A percentile compares a stretch with the other conserved stretches of the same genome.
These are phyloP conservation scores for Channallabes apus DNA, from an alignment of 2,797 vertebrate genomes.

Conservation along the genomic window DNA sequence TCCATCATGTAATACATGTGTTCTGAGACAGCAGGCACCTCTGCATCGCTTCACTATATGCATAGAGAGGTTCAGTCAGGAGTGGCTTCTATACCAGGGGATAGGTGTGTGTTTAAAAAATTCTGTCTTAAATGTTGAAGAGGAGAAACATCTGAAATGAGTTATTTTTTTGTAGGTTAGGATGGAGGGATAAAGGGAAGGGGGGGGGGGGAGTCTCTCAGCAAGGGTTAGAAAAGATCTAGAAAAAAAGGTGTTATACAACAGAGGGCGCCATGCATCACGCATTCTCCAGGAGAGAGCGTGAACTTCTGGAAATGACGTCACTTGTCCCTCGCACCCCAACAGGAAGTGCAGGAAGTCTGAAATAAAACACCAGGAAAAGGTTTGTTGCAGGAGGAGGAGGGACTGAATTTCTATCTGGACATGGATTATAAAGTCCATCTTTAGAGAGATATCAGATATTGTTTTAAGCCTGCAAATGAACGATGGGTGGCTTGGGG, in stretches of 20 bases:
- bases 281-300: neutral
- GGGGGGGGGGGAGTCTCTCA: neutral
- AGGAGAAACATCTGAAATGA: constrained; percentile 44
- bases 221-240: neutral
- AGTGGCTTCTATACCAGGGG: neutral
- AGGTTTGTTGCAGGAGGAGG: constrained; percentile 26
- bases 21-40: constrained; percentile 21
- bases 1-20: constrained; percentile 5
- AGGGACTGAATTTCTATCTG: constrained; percentile 18
- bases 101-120: constrained; percentile 16
- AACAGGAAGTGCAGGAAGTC: constrained; percentile 58
- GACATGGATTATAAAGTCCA: constrained; percentile 19
- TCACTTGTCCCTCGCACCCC: constrained; percentile 8
- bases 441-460: neutral
- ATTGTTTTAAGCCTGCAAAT: constrained; percentile 26
- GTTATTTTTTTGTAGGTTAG: constrained; percentile 27
- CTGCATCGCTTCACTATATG: constrained; percentile 16
- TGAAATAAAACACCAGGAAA: constrained; percentile 57
- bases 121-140: neutral
- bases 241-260: constrained; percentile 19
- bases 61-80: neutral
- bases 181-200: too few species aligned
- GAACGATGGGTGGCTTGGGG: constrained; percentile 17
- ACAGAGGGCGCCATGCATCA: constrained; percentile 37
- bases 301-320: constrained; percentile 13